Percentiles rank a stretch among this genome's conserved stretches.
These are phyloP conservation scores for Neelides folsomi DNA, from an alignment of 2,888 invertebrate species.

Conservation along the genomic window DNA sequence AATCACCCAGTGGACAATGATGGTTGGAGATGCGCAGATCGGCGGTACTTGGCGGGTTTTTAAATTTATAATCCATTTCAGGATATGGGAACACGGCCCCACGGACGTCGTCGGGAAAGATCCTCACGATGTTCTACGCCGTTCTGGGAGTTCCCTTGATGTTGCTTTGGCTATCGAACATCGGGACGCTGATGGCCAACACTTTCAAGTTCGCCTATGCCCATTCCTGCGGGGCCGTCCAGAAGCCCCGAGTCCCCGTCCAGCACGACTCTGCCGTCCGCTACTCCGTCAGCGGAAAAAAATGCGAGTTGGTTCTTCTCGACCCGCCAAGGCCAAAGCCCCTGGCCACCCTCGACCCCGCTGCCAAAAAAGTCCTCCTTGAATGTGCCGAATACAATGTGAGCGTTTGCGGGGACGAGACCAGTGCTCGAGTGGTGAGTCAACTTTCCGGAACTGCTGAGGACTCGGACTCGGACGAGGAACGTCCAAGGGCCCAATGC, in stretches of 20 bases:
- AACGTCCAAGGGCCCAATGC: constrained; percentile 18
- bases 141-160: constrained; percentile 76
- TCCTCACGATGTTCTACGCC: constrained; percentile 74
- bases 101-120: constrained; percentile 64
- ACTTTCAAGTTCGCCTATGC: constrained; percentile 57
- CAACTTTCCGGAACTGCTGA: constrained; percentile 37
- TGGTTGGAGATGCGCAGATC: too few species aligned
- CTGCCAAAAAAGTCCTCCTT: constrained; percentile 33
- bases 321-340: constrained; percentile 10
- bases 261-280: constrained; percentile 1
- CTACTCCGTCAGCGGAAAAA: background rate
- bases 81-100: constrained; percentile 79
- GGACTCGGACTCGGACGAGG: constrained; percentile 50
- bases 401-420: constrained; percentile 27
- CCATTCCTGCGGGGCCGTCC: constrained; percentile 36
- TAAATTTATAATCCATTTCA: constrained; percentile 42
- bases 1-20: too few species aligned
- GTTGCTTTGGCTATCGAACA: constrained; percentile 68
- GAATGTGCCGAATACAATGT: constrained; percentile 37
- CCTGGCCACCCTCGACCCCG: constrained; percentile 29
- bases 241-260: constrained; percentile 15
- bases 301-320: constrained; percentile 13
- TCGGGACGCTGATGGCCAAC: constrained; percentile 67
- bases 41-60: too few species aligned
- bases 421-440: constrained; percentile 34